phyloP scores from a whole-genome alignment of 37 sponge, comb jelly and placozoan genomes.

The Halichondria panicea region DNA sequence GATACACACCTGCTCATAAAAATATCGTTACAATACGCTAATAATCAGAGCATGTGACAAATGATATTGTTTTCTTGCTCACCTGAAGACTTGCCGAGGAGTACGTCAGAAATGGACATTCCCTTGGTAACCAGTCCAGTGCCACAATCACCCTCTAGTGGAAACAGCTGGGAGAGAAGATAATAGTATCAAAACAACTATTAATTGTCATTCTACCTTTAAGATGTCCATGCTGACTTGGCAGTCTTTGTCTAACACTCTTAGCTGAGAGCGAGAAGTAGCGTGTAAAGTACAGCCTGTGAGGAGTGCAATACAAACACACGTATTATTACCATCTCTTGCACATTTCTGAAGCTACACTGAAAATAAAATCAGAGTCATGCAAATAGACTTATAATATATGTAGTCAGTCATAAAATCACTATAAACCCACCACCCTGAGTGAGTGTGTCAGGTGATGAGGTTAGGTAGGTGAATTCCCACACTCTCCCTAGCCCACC shows the following conservation, averaged over 20 bases:
- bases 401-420: too few species aligned
- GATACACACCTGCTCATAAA: too few species aligned
- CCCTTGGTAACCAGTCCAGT: background rate
- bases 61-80: too few species aligned
- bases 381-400: too few species aligned
- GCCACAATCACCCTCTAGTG: background rate
- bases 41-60: too few species aligned
- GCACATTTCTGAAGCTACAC: too few species aligned
- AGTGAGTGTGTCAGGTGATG: constrained; percentile 1
- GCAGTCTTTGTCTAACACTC: background rate
- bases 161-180: background rate
- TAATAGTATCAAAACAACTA: background rate
- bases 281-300: constrained; percentile 13
- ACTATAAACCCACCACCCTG: constrained; percentile 8
- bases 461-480: constrained; percentile 28
- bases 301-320: background rate
- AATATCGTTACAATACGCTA: too few species aligned
- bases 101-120: background rate
- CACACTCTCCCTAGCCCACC: constrained; percentile 43
- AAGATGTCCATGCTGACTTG: background rate
- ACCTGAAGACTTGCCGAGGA: too few species aligned
- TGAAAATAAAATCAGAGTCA: too few species aligned
- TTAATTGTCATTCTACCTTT: background rate
- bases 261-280: constrained; percentile 15
- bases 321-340: background rate